phyloP scores from a whole-genome alignment of 2,113 vertebrate species.

The Propithecus coquereli region DNA sequence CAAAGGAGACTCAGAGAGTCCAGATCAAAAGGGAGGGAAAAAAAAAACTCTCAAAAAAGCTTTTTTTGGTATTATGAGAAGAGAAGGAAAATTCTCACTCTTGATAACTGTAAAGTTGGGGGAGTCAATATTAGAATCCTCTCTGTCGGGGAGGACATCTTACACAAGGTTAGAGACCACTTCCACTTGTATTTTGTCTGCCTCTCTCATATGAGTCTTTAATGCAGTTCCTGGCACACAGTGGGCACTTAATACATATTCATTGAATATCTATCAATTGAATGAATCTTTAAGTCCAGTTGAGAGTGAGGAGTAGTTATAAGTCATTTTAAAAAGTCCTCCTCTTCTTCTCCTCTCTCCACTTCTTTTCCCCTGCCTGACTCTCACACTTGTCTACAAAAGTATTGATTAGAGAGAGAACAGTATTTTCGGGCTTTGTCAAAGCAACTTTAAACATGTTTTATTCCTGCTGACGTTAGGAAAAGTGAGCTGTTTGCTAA shows the following conservation, averaged over 20 bases:
- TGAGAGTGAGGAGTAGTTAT: neutral
- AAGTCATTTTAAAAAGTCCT: neutral
- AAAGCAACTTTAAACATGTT: neutral
- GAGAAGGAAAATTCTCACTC: neutral
- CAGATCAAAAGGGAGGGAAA: fast-evolving
- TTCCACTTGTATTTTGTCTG: neutral
- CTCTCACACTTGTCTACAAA: neutral
- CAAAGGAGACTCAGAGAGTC: neutral
- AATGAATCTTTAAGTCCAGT: neutral
- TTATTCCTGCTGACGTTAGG: neutral
- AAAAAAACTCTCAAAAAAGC: neutral
- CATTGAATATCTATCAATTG: neutral
- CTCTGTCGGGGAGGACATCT: neutral
- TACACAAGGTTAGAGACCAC: neutral
- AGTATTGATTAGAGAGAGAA: neutral
- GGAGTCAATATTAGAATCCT: neutral
- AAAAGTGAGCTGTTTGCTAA: neutral
- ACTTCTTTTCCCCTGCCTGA: neutral
- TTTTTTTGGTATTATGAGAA: neutral
- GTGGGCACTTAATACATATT: neutral
- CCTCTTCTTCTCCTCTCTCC: neutral
- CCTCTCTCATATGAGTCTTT: neutral
- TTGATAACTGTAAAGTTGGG: neutral
- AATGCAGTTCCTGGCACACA: neutral
- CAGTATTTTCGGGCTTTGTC: neutral